Conservation (phyloP, 2,888 invertebrate genomes). For the Dynastes grantii region DNA sequence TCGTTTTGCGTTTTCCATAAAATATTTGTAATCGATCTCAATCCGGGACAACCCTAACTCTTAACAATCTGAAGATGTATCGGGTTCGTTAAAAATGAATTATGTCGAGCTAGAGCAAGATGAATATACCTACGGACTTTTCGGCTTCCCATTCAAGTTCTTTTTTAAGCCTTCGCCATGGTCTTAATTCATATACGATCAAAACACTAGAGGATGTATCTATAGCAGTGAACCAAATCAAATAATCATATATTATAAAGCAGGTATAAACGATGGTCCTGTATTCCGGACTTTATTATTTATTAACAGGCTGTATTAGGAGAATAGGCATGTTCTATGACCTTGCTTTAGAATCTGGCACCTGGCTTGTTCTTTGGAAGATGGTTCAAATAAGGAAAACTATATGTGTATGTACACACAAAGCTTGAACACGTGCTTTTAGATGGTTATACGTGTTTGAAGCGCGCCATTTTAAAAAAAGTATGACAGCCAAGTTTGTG, state of each 20-base stretch:
- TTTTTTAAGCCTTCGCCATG: slow-evolving; percentile 21
- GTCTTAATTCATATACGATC: slow-evolving; percentile 58
- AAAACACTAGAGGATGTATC: slow-evolving; percentile 57
- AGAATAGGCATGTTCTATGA: slow-evolving; percentile 59
- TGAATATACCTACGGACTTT: slow-evolving; percentile 7
- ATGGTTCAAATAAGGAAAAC: background rate
- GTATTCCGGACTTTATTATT: slow-evolving; percentile 58
- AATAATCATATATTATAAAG: slow-evolving; percentile 57
- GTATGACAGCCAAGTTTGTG: slow-evolving; percentile 26
- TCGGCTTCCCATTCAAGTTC: slow-evolving; percentile 37
- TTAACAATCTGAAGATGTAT: too few relatives aligned
- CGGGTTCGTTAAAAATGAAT: slow-evolving; percentile 50
- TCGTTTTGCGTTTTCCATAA: background rate
- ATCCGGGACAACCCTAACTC: too few relatives aligned
- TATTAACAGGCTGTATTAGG: slow-evolving; percentile 60
- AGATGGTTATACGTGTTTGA: slow-evolving; percentile 5
- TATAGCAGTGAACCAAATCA: slow-evolving; percentile 55
- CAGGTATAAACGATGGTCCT: slow-evolving; percentile 58
- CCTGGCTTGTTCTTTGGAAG: slow-evolving; percentile 2
- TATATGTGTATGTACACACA: background rate
- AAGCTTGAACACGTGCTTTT: slow-evolving; percentile 14
- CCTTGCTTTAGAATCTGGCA: slow-evolving; percentile 42
- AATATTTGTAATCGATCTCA: too few relatives aligned
- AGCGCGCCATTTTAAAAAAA: slow-evolving; percentile 10
- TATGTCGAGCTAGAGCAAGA: slow-evolving; percentile 34